Base-by-base conservation (phyloP, 2,113 vertebrate genomes). In the Athene noctua region DNA sequence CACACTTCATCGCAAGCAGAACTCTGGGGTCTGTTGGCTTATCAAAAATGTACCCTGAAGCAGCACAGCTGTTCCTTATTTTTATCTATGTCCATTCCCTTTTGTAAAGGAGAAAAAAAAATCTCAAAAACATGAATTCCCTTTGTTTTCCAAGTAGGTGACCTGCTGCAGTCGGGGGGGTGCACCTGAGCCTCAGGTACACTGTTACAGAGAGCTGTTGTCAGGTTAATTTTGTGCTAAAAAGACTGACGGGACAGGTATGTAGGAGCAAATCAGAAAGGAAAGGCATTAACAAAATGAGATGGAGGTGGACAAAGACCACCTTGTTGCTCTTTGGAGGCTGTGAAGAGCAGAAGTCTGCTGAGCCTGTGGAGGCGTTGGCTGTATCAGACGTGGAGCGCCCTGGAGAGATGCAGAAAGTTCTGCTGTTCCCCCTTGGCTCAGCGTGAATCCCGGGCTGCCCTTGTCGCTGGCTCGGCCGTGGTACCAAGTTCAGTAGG, bases 341-440 rank as follows among this genome's bases (percentile, higher is more conserved):
- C 0, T 32, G 18, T 36, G 21, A 67, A 17, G 34, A 38, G 40
- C 54, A 38, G 18, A 36, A 42, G 47, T 30, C 80, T 34, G 18
- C 20, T 22, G 20, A 75, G 42, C 44, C 21, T 57, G 55, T 15
- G 55, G 40, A 70, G 38, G 17, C 1, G 2, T 54, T 59, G 52
- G 58, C 65, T 46, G 1, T n/a, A 20, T 4, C 7, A 5, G 47
- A 29, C 16, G 4, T 5, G 1, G 1, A 46, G 44, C 25, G 11
- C 34, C 9, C 7, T 63, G 63, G 23, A 66, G 57, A 54, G 38
- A 11, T 5, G 30, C 30, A 55, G 46, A 7, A 72, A 14, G 58
- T 57, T 10, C 71, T 78, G 26, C 32, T 40, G 17, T 65, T 74
- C 44, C 44, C 38, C 12, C 47, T 51, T 29, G 15, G 13, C 66